Conservation (phyloP, 2,113 vertebrate species). For the Arothron firmamentum region DNA sequence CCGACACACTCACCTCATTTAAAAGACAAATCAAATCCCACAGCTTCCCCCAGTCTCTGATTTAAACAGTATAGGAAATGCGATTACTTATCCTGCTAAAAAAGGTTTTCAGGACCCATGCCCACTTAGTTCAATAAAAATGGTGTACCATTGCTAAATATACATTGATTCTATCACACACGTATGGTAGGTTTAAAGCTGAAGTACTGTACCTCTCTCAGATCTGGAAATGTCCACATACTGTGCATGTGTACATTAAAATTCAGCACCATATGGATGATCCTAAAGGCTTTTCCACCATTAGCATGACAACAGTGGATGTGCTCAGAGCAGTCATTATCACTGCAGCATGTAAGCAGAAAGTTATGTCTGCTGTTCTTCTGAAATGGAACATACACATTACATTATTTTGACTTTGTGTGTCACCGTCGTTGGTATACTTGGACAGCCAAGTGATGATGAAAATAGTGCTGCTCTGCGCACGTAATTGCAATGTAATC, state of each 20-base stretch:
- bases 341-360: slow-evolving; percentile 14
- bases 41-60: too few relatives aligned
- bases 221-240: neutral
- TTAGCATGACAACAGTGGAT: slow-evolving; percentile 24
- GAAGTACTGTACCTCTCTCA: neutral
- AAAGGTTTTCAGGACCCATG: neutral
- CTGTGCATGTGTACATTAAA: neutral
- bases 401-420: too few relatives aligned
- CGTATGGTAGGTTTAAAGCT: neutral
- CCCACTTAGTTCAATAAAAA: neutral
- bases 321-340: slow-evolving; percentile 4
- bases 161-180: too few relatives aligned
- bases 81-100: too few relatives aligned
- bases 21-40: too few relatives aligned
- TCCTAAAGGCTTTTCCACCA: slow-evolving; percentile 24
- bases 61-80: too few relatives aligned
- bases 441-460: too few relatives aligned
- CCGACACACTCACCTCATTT: too few relatives aligned
- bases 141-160: neutral
- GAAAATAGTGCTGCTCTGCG: too few relatives aligned
- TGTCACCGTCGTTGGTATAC: too few relatives aligned
- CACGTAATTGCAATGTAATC: too few relatives aligned
- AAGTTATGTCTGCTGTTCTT: slow-evolving; percentile 27
- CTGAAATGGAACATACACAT: neutral
- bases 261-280: slow-evolving; percentile 34